Conservation (phyloP, 2,797 vertebrate genomes). For the Mormyrus hasselquistii region DNA sequence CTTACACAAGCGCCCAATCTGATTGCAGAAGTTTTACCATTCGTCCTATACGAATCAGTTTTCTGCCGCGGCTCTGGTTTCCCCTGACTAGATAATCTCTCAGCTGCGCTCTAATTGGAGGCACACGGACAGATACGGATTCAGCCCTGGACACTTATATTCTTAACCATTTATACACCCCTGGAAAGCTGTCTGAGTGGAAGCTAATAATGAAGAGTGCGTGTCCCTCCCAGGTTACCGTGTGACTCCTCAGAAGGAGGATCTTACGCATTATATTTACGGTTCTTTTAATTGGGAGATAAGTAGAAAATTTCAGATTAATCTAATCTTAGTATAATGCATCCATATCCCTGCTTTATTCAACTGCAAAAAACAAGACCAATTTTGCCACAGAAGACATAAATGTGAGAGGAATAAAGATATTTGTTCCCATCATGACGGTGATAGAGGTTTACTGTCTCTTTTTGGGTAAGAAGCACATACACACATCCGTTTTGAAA, state of each 20-base stretch:
- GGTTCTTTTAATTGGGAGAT: background rate
- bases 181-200: background rate
- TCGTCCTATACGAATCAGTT: background rate
- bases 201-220: background rate
- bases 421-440: background rate
- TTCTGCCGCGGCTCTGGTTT: background rate
- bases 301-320: background rate
- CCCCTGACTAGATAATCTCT: background rate
- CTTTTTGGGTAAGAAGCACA: background rate
- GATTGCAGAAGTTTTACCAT: background rate
- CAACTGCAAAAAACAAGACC: background rate
- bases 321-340: background rate
- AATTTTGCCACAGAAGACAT: background rate
- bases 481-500: background rate
- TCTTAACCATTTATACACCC: background rate
- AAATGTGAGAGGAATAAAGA: background rate
- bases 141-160: constrained; percentile 1
- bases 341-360: background rate
- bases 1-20: background rate
- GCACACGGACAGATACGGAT: background rate
- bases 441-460: background rate
- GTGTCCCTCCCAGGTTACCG: background rate
- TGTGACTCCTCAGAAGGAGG: background rate
- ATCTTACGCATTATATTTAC: background rate
- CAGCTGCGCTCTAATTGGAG: background rate